Evolutionary conservation across 1,140 invertebrate species (phyloP), one percentile per base, ranked within the genome.

Genomic region (Tetramorium parvispinum): DNA sequence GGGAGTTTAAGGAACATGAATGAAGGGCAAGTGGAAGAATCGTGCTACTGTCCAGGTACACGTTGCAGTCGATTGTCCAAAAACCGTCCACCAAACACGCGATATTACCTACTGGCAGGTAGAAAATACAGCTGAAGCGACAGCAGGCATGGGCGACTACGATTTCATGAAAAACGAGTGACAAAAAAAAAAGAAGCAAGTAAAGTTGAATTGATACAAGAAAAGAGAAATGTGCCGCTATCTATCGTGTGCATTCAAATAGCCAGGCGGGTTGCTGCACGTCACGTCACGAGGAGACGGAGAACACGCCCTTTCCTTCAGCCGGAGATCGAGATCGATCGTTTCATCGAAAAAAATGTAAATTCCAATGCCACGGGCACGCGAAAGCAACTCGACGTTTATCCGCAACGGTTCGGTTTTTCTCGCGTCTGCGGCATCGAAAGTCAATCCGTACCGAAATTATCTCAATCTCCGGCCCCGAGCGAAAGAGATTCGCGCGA

Each of bases 191-290:
- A 71, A 75, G 68, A 71, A 75, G 68, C 53, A 59, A 70, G 46
- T 53, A 24, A 13, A 13, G 2, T 37, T 8, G 43, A 83, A 46
- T 16, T 73, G 49, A 66, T 79, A 13, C n/a, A 66, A 59, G 61
- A 70, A 75, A 51, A 46, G 61, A 76, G 63, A 83, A 87, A 68
- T 68, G 27, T 55, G 27, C 21, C 55, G 37, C 63, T 79, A 70
- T 40, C 32, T 65, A 40, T 63, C 37, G 81, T 70, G 53, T 89
- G 93, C 91, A 91, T 92, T 94, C 88, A 93, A 93, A 93, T 85
- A 81, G 91, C 91, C 91, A 92, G 88, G 91, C 89, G 93, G 93
- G 37, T 82, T 92, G 92, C 91, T 91, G 90, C 93, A 92, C 92
- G 93, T 94, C 94, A 94, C 92, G 93, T 92, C 66, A 46, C 51